phyloP scores from a whole-genome alignment of 2,888 invertebrate species.

The Synergus gifuensis region DNA sequence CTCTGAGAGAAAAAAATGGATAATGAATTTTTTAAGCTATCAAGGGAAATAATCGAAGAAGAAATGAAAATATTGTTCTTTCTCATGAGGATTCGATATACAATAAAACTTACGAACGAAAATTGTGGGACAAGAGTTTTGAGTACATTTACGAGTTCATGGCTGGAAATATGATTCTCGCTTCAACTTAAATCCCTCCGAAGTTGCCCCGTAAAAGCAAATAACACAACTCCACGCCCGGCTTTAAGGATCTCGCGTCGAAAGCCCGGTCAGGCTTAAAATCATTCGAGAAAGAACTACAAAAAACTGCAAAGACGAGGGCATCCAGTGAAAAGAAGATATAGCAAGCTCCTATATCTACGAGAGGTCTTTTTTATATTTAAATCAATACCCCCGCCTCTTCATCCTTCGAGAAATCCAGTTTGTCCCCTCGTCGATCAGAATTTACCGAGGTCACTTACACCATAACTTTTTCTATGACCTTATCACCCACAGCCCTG shows the following conservation, averaged over 20 bases:
- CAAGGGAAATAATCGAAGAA: neutral
- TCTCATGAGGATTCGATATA: neutral
- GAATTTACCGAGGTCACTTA: conserved; percentile 24
- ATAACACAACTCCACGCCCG: conserved; percentile 11
- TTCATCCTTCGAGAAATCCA: neutral
- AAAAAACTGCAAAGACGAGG: conserved; percentile 17
- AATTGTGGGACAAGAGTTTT: neutral
- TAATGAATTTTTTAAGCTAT: too few species aligned
- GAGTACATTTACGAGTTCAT: neutral
- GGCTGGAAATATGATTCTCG: neutral
- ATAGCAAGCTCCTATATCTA: neutral
- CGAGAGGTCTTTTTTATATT: conserved; percentile 35
- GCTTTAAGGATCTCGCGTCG: conserved; percentile 11
- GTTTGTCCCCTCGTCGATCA: conserved; percentile 29
- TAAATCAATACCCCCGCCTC: conserved; percentile 22
- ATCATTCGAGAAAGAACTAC: conserved; percentile 12
- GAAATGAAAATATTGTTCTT: neutral
- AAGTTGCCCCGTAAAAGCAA: conserved; percentile 34
- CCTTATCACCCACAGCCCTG: conserved; percentile 15
- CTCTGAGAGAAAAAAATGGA: too few species aligned
- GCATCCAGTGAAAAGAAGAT: conserved; percentile 24
- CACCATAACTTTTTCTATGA: conserved; percentile 19
- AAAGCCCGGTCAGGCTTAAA: conserved; percentile 25
- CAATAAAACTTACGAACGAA: neutral
- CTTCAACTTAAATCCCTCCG: conserved; percentile 8